phyloP scores from a whole-genome alignment of 2,113 vertebrate genomes.

The Microcebus ravelobensis region DNA sequence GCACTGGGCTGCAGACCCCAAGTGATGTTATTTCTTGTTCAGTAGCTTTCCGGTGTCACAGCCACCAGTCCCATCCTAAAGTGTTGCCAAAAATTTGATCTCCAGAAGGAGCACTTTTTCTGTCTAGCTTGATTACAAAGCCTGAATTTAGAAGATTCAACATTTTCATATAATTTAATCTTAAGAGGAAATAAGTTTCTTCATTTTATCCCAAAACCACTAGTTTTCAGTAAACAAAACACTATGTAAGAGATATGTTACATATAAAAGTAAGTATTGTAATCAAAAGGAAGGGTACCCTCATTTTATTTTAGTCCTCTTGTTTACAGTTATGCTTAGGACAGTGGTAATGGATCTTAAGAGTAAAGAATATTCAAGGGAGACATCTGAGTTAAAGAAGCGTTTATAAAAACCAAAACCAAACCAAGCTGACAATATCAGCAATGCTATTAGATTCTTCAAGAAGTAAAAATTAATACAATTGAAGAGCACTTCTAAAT shows the following conservation, averaged over 20 bases:
- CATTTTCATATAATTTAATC: not conserved
- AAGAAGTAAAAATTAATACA: not conserved
- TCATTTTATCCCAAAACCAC: not conserved
- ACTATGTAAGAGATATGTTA: not conserved
- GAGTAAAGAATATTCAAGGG: not conserved
- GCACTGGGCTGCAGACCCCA: slow-evolving; percentile 28
- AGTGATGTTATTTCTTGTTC: slow-evolving; percentile 67
- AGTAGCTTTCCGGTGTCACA: slow-evolving; percentile 29
- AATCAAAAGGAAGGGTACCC: not conserved
- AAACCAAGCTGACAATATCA: not conserved
- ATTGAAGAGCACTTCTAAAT: not conserved
- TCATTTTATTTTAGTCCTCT: not conserved
- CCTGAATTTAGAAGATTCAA: not conserved
- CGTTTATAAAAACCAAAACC: not conserved
- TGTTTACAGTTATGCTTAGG: not conserved
- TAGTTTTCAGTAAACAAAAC: not conserved
- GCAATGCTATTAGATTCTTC: not conserved
- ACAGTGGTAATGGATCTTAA: not conserved
- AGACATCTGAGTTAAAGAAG: not conserved
- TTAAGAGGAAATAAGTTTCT: not conserved
- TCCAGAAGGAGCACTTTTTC: not conserved
- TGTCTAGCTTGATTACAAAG: not conserved
- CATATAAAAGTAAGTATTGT: not conserved
- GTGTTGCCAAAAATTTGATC: slow-evolving; percentile 39
- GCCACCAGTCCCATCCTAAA: slow-evolving; percentile 1